Base-by-base conservation (phyloP, 1,140 invertebrate species). In the Zaprionus nigranus region DNA sequence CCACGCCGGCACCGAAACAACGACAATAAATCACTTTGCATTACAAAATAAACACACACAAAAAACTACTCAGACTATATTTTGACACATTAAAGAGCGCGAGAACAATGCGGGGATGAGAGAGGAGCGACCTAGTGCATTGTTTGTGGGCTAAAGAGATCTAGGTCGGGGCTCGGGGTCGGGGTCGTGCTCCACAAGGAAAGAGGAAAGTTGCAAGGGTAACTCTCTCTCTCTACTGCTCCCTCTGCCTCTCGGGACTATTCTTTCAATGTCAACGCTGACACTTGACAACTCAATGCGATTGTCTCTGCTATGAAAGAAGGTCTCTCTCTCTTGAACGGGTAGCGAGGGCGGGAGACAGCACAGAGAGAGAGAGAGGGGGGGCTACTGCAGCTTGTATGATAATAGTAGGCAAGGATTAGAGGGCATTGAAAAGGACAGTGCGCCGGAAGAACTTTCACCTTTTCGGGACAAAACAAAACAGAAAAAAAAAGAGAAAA, bases 251-350 rank as follows among this genome's bases (percentile, higher is more conserved):
- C 28, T 34, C 30, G 20, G 34, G 34, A 40, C 51, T 56, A 72
- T 90, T 84, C 71, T 88, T 70, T 72, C 70, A 88, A 76, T 83
- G 85, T 90, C 85, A 90, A 73, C 78, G 86, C 81, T 90, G 85
- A 90, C 85, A 90, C 82, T 90, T 90, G 86, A 90, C 85, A 90
- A 71, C 85, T 90, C 85, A 90, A 90, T 90, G 82, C 81, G 59
- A 77, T 82, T 84, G 80, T 83, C n/a, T 46, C 12, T 4, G 34
- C 22, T 38, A 17, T 43, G 36, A 30, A 24, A 17, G 40, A 46
- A 46, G 38, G 38, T 40, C 5, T 40, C 38, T 30, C 7, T 30
- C 30, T 34, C 30, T 34, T 34, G 30, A 34, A 11, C 30, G 30
- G 30, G n/a, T 20, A 22, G 5, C 11, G 4, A 22, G 12, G 30